Evolutionary conservation across 2,797 vertebrate genomes (phyloP).

Genomic region (Spinus olivaceus): DNA sequence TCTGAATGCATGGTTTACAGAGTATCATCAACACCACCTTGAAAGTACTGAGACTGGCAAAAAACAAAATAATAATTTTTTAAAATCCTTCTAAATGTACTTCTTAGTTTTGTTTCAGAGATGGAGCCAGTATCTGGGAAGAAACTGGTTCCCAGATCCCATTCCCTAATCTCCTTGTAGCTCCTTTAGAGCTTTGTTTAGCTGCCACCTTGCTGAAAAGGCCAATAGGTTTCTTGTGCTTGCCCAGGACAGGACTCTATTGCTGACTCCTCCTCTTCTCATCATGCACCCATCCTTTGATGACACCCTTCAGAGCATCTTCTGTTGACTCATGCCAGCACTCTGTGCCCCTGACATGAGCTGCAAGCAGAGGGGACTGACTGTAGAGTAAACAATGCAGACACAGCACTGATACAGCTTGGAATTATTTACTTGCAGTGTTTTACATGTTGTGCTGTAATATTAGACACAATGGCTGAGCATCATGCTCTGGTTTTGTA

Average conservation of each 20-base stretch:
- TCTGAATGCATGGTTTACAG: not conserved
- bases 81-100: not conserved
- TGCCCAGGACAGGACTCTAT: not conserved
- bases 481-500: conserved; percentile 69
- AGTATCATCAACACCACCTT: not conserved
- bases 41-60: not conserved
- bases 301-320: not conserved
- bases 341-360: not conserved
- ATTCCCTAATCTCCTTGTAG: not conserved
- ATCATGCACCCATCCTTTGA: fast-evolving
- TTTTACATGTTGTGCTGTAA: conserved; percentile 40
- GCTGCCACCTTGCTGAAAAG: not conserved
- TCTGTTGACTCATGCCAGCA: not conserved
- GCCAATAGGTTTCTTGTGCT: not conserved
- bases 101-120: not conserved
- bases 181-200: not conserved
- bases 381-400: not conserved
- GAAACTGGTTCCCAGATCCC: not conserved
- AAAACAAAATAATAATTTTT: not conserved
- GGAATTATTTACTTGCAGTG: conserved; percentile 65
- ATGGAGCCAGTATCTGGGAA: not conserved
- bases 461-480: conserved; percentile 15
- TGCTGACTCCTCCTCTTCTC: not conserved
- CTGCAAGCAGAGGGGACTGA: not conserved
- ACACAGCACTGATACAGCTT: not conserved